Evolutionary conservation across 2,888 invertebrate species (phyloP), one percentile per base, ranked within the genome.

Genomic region (Leistus spinibarbis): DNA sequence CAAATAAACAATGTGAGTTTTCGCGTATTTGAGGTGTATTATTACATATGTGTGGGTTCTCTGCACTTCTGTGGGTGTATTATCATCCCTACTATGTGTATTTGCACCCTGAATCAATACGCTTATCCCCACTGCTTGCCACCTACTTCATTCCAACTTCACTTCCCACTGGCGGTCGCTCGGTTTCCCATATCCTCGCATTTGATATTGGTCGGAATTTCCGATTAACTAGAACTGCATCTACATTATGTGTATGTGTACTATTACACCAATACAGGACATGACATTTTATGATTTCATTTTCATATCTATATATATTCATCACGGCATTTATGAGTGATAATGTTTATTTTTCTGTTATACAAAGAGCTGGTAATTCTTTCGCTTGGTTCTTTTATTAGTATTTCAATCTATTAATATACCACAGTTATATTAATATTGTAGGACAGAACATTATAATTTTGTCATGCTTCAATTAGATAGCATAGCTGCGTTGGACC

Each of bases 31-130:
- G n/a, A n/a, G n/a, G n/a, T n/a, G n/a, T n/a, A n/a, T n/a, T n/a
- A n/a, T n/a, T n/a, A n/a, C n/a, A n/a, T n/a, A n/a, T n/a, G n/a
- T n/a, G n/a, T 16, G 5, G 54, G 54, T 54, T 54, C 17, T 5
- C 20, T 10, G 20, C 60, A 60, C 60, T 60, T 7, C 22, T 10
- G 57, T 60, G 22, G 54, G 71, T 71, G 64, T 71, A 54, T 71
- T 71, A 63, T 71, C 64, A 63, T 71, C 71, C 64, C 64, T 69
- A 69, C 40, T 69, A 54, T 69, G 60, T 53, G 69, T 69, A 69
- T 69, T 57, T 69, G 13, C 71, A 64, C 71, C 54, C 71, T 71
- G 71, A 71, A 71, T 71, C 71, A 71, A 71, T 71, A 71, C 71
- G 71, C 64, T 71, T 64, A 71, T 71, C 71, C 71, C 71, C 71